A percentile compares a stretch with the other conserved stretches of the same genome.
phyloP scores from a whole-genome alignment of 2,797 vertebrate genomes.

The Parauchenoglanis punctatus region DNA sequence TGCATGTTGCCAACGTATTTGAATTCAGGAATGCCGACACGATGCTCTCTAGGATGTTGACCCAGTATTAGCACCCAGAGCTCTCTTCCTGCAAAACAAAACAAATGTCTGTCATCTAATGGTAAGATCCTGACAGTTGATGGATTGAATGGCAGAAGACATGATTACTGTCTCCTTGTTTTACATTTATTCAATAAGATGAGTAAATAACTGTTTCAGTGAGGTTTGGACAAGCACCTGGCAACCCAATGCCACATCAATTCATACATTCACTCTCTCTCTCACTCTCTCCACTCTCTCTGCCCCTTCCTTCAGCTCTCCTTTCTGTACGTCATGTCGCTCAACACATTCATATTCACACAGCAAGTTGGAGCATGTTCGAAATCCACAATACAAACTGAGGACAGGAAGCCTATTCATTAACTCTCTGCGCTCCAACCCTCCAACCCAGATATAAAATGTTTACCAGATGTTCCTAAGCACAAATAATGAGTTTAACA shows the following conservation, averaged over 20 bases:
- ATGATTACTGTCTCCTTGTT: slow-evolving; percentile 40
- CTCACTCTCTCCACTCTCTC: neutral
- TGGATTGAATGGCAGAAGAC: slow-evolving; percentile 9
- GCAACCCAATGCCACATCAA: slow-evolving; percentile 46
- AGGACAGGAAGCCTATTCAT: slow-evolving; percentile 12
- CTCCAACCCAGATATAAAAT: slow-evolving; percentile 12
- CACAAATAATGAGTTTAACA: slow-evolving; percentile 5
- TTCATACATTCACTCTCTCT: slow-evolving; percentile 2
- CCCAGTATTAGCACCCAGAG: slow-evolving; percentile 94
- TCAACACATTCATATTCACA: slow-evolving; percentile 20
- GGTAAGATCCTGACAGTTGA: slow-evolving; percentile 10
- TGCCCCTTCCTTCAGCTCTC: neutral
- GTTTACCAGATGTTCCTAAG: slow-evolving; percentile 2
- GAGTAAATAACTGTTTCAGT: slow-evolving; percentile 41
- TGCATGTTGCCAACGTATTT: slow-evolving; percentile 99
- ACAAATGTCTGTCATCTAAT: slow-evolving; percentile 18
- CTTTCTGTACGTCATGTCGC: slow-evolving; percentile 19
- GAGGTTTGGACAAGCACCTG: slow-evolving; percentile 32
- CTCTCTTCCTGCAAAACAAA: slow-evolving; percentile 82
- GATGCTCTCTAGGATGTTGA: slow-evolving; percentile 82
- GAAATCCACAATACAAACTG: slow-evolving; percentile 12
- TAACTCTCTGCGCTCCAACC: slow-evolving; percentile 4
- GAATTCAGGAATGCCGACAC: slow-evolving; percentile 91
- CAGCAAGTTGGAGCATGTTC: slow-evolving; percentile 49
- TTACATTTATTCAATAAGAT: slow-evolving; percentile 34